Conservation (phyloP, 2,113 vertebrate genomes). For the Rhegmatorhina hoffmannsi region DNA sequence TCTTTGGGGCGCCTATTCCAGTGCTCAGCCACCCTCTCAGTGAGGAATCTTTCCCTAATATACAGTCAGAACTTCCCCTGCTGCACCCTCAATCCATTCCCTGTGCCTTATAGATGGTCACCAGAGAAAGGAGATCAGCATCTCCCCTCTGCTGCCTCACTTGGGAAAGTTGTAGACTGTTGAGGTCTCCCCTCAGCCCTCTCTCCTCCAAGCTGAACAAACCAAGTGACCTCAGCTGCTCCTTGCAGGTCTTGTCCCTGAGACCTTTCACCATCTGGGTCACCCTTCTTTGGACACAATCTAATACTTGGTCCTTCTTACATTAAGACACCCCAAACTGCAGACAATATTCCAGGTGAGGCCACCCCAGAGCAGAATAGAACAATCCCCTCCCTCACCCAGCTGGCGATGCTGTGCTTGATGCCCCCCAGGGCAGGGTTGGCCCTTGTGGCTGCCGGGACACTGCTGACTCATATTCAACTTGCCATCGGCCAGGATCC, state of each 20-base stretch:
- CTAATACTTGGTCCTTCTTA: neutral
- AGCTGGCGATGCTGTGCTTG: accelerated
- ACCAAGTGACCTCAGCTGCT: neutral
- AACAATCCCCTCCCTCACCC: accelerated
- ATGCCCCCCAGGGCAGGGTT: accelerated
- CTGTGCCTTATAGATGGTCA: neutral
- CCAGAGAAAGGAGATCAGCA: neutral
- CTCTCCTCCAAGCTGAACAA: neutral
- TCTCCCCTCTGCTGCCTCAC: accelerated
- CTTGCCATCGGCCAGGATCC: accelerated
- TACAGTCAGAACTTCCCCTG: neutral
- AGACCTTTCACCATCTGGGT: neutral
- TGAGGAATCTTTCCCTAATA: neutral
- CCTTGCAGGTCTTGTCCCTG: neutral
- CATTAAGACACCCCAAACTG: no score
- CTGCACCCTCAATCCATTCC: neutral
- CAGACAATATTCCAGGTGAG: accelerated
- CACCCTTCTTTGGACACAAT: neutral
- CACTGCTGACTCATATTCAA: accelerated
- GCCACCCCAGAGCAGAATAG: accelerated
- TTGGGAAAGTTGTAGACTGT: neutral
- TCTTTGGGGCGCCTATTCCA: neutral
- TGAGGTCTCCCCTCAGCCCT: neutral
- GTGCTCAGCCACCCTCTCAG: neutral
- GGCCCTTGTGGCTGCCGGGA: neutral